Conservation (phyloP, 2,797 vertebrate species). For the Loris lydekkerianus region DNA sequence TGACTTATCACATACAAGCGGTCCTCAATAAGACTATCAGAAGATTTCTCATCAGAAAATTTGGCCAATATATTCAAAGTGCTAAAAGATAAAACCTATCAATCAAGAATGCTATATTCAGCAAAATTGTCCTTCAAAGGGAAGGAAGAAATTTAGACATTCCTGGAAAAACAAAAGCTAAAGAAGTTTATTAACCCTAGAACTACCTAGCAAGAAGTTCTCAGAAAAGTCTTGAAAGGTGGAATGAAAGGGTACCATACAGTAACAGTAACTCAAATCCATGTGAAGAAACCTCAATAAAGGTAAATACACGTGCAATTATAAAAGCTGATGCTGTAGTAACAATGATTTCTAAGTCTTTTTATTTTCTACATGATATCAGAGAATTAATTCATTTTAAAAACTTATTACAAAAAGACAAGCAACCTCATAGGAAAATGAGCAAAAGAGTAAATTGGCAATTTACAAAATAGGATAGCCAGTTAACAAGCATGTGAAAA, state of each 20-base stretch:
- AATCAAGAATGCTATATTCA: not conserved
- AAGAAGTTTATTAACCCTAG: not conserved
- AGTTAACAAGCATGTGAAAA: not conserved
- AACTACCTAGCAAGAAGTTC: not conserved
- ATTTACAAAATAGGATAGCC: not conserved
- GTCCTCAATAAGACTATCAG: not conserved
- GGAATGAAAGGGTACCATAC: not conserved
- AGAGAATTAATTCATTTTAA: not conserved
- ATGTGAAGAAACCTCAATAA: not conserved
- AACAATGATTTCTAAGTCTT: not conserved
- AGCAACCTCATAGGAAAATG: not conserved
- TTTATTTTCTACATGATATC: not conserved
- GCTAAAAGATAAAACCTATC: not conserved
- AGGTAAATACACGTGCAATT: not conserved
- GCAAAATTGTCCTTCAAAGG: not conserved
- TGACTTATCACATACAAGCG: not conserved
- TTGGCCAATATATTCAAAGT: not conserved
- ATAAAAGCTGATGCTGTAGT: not conserved
- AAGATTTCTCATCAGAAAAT: not conserved
- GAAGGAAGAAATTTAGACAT: not conserved
- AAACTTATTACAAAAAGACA: not conserved
- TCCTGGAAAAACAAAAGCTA: not conserved
- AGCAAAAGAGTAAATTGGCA: not conserved
- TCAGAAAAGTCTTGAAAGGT: not conserved
- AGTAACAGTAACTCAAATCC: not conserved